phyloP scores from a whole-genome alignment of 2,888 invertebrate genomes.

The Yponomeuta cagnagella region DNA sequence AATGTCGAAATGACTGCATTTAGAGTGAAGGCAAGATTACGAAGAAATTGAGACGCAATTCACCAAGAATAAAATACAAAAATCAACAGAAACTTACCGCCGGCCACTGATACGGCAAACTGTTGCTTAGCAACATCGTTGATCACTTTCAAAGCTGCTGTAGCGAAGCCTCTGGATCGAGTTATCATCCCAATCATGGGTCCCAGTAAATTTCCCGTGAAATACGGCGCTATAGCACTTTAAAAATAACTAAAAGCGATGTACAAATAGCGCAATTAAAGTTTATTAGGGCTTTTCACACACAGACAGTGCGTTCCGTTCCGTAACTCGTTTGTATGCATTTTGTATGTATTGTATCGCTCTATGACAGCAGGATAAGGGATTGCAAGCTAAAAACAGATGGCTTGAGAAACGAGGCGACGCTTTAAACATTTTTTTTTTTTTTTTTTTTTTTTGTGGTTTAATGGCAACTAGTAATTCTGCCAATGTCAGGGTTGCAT shows the following conservation, averaged over 20 bases:
- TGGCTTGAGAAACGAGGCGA: not conserved
- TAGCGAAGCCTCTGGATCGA: conserved; percentile 55
- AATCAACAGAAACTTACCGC: conserved; percentile 35
- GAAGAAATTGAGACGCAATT: not conserved
- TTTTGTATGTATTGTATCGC: not conserved
- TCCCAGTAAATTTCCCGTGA: not conserved
- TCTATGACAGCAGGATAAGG: not conserved
- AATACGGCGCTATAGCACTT: not conserved
- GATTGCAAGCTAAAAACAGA: not conserved
- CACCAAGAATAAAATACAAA: not conserved
- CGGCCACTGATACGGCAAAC: conserved; percentile 47
- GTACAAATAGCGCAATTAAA: not conserved
- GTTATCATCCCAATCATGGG: conserved; percentile 56
- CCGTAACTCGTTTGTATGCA: not conserved
- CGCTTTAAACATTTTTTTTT: too few relatives aligned
- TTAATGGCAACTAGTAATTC: too few relatives aligned
- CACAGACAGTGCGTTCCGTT: not conserved
- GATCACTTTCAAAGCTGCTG: conserved; percentile 52
- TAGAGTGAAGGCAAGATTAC: too few relatives aligned
- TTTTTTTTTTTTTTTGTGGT: too few relatives aligned
- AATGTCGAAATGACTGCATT: too few relatives aligned
- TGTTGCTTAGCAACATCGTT: conserved; percentile 70
- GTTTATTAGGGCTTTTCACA: not conserved
- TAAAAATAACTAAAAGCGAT: not conserved
- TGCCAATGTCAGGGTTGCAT: too few relatives aligned